phyloP scores from a whole-genome alignment of 2,888 invertebrate genomes.

The Auanema freiburgensis region DNA sequence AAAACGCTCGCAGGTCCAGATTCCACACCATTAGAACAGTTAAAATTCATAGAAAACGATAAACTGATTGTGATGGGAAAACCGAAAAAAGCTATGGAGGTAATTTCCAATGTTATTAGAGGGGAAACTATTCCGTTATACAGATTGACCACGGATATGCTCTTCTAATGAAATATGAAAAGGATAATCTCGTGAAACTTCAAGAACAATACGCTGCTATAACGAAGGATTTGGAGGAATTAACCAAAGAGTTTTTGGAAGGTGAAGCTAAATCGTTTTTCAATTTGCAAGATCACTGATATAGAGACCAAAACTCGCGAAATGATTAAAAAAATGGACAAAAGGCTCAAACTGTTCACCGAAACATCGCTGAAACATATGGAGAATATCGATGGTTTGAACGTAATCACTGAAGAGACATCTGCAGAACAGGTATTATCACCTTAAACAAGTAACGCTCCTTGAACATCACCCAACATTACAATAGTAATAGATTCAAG shows the following conservation, averaged over 20 bases:
- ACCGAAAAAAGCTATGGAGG: slow-evolving; percentile 30
- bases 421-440: slow-evolving; percentile 35
- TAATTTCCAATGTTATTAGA: neutral
- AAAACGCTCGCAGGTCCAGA: slow-evolving; percentile 38
- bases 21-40: slow-evolving; percentile 28
- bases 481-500: neutral
- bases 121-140: too few relatives aligned
- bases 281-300: neutral
- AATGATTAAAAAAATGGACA: slow-evolving; percentile 53
- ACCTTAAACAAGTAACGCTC: neutral
- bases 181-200: slow-evolving; percentile 45
- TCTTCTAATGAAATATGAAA: slow-evolving; percentile 53
- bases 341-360: slow-evolving; percentile 48
- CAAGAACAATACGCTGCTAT: slow-evolving; percentile 43
- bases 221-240: slow-evolving; percentile 44
- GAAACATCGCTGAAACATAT: slow-evolving; percentile 51
- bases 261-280: slow-evolving; percentile 23
- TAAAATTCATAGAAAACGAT: slow-evolving; percentile 54
- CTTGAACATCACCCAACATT: neutral
- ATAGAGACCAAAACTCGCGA: slow-evolving; percentile 47
- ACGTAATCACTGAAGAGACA: slow-evolving; percentile 44
- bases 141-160: slow-evolving; percentile 48
- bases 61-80: slow-evolving; percentile 56
- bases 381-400: slow-evolving; percentile 54
- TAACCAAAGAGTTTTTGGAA: slow-evolving; percentile 56